Conservation (phyloP, 2,888 invertebrate genomes). For the Polydrusus tereticollis region DNA sequence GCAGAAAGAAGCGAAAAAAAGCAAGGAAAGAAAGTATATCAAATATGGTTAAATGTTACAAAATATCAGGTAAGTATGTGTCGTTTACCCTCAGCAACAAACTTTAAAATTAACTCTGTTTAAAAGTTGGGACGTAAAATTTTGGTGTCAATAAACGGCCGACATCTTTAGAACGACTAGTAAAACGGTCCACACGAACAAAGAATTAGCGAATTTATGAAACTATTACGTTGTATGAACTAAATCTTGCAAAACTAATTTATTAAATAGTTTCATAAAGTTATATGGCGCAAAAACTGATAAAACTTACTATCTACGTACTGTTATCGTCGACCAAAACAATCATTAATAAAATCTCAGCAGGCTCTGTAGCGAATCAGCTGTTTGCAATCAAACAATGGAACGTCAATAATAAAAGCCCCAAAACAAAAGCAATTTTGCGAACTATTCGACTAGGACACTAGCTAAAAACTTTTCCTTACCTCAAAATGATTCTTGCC, state of each 20-base stretch:
- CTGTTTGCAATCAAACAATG: constrained; percentile 71
- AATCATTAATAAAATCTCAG: constrained; percentile 29
- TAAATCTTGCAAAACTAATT: background rate
- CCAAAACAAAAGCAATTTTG: constrained; percentile 39
- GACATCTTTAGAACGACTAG: constrained; percentile 62
- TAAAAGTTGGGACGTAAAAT: constrained; percentile 50
- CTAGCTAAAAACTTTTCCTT: constrained; percentile 56
- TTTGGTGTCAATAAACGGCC: constrained; percentile 60
- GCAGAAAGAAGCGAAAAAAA: constrained; percentile 2
- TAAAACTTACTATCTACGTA: constrained; percentile 8
- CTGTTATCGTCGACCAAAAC: constrained; percentile 25
- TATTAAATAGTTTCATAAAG: background rate
- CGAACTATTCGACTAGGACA: constrained; percentile 14
- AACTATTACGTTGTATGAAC: background rate
- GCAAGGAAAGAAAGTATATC: background rate
- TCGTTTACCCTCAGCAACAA: background rate
- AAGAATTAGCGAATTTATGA: constrained; percentile 44
- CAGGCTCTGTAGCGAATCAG: constrained; percentile 64
- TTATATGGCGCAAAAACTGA: constrained; percentile 7
- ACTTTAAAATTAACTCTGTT: constrained; percentile 9
- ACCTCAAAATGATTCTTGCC: constrained; percentile 77
- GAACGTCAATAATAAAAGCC: constrained; percentile 47
- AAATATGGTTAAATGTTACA: background rate
- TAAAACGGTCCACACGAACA: constrained; percentile 43
- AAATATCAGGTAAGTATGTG: background rate